Evolutionary conservation across 2,888 invertebrate genomes (phyloP).

Genomic region (Euplexia lucipara): DNA sequence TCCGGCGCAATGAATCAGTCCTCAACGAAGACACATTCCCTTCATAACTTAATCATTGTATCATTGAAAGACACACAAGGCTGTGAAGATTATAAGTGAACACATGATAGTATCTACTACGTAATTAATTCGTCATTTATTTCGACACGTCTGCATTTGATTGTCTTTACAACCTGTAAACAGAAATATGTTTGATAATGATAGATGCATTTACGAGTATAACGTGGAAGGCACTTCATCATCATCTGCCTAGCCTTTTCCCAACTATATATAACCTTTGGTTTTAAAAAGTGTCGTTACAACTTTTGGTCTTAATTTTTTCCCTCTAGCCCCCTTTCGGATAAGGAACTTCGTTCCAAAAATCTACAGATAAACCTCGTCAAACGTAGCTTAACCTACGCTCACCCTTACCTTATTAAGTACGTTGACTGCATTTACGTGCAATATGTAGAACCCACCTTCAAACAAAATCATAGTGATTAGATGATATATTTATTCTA

Average conservation of each 20-base stretch:
- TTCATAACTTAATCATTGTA: constrained; percentile 17
- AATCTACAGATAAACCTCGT: too few relatives aligned
- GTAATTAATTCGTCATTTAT: neutral
- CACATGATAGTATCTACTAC: too few relatives aligned
- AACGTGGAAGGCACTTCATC: too few relatives aligned
- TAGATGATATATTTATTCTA: constrained; percentile 38
- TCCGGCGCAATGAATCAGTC: constrained; percentile 27
- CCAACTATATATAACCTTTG: too few relatives aligned
- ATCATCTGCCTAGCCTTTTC: too few relatives aligned
- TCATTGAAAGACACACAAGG: constrained; percentile 4
- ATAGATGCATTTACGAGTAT: neutral
- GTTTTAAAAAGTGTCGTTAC: too few relatives aligned
- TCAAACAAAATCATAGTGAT: constrained; percentile 4
- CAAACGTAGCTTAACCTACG: too few relatives aligned
- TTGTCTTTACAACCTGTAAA: neutral
- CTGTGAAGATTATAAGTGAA: neutral
- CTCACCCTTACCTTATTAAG: too few relatives aligned
- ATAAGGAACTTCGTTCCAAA: too few relatives aligned
- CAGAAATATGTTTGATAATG: neutral
- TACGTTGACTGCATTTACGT: too few relatives aligned
- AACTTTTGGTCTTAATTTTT: too few relatives aligned
- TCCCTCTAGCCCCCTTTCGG: too few relatives aligned
- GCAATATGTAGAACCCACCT: neutral
- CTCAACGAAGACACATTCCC: constrained; percentile 1
- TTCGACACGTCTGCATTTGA: neutral